Evolutionary conservation across 2,797 vertebrate species (phyloP).

Genomic region (Denticeps clupeoides): DNA sequence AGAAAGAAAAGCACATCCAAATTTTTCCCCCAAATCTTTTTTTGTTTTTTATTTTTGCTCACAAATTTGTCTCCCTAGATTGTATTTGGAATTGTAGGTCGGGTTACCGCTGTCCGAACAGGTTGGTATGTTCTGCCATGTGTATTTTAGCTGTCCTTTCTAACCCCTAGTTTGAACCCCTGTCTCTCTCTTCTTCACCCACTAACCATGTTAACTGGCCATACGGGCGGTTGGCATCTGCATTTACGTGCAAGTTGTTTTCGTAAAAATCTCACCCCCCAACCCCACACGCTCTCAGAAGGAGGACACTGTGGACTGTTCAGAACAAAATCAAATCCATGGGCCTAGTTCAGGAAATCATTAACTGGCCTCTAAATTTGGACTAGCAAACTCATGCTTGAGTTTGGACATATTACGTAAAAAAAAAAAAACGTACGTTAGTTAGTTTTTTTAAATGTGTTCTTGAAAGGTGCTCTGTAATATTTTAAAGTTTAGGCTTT

Average conservation of each 20-base stretch:
- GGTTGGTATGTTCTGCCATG: conserved; percentile 99
- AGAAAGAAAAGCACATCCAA: conserved; percentile 28
- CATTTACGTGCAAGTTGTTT: conserved; percentile 59
- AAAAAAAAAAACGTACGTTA: too few species aligned
- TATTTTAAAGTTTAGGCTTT: too few species aligned
- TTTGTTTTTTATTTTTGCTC: conserved; percentile 72
- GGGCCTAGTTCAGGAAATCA: too few species aligned
- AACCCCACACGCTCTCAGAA: conserved; percentile 35
- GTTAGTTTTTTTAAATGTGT: too few species aligned
- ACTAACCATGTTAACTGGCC: conserved; percentile 87
- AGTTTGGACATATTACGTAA: too few species aligned
- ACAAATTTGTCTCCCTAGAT: conserved; percentile 98
- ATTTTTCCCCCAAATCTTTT: conserved; percentile 37
- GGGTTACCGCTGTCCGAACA: conserved; percentile 99
- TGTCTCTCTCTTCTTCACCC: conserved; percentile 66
- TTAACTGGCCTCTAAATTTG: too few species aligned
- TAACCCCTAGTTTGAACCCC: conserved; percentile 87
- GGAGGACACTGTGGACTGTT: too few species aligned
- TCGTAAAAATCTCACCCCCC: conserved; percentile 48
- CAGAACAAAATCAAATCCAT: too few species aligned
- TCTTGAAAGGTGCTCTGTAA: too few species aligned
- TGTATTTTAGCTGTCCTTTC: conserved; percentile 96
- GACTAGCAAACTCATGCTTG: too few species aligned
- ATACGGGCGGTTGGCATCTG: conserved; percentile 64
- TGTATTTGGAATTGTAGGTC: conserved; percentile 99